Evolutionary conservation across 2,113 vertebrate species (phyloP), one percentile per base, ranked within the genome.

Genomic region (Oenanthe oenanthe): DNA sequence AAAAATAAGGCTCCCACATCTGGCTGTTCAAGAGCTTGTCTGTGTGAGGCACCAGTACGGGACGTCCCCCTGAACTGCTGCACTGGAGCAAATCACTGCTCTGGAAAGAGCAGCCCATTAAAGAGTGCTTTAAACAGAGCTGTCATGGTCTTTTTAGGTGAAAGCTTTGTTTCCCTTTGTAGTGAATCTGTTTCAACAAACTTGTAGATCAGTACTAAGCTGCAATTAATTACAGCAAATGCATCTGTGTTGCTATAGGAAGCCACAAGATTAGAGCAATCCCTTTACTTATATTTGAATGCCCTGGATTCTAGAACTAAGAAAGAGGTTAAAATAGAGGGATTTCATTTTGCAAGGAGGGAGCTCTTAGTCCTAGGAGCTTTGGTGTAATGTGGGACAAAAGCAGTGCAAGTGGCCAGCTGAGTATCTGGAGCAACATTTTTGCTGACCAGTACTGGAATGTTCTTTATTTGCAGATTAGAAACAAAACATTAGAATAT

Each of bases 31-130:
- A 70, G 56, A 34, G 31, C 63, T 76, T 42, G 21, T 51, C 32
- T 47, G 31, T 1, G 0, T 36, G 50, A 83, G 65, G 29, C 25
- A 40, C 8, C 24, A 38, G 22, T 42, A 1, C 0, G 0, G 40
- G 65, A 29, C 31, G 31, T 53, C 10, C 7, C 36, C 38, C 26
- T 53, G 61, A 63, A 7, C 51, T 42, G 47, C 58, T 31, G 4
- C n/a, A 36, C 45, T 56, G 32, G 75, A 66, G 26, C 36, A 58
- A 61, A 29, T 36, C 26, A 24, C 18, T 48, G 76, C 34, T 73
- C 7, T 73, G 32, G 34, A 36, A 54, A 22, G 51, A 54, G 11
- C 14, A 40, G 17, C 32, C 14, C 17, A 5, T 68, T 63, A 40
- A 71, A 66, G 45, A 67, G 63, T 10, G 36, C 57, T 32, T 32